A percentile compares a stretch with the other conserved stretches of the same genome.
These are phyloP conservation scores for Dysmachus trigonus DNA, from an alignment of 2,888 invertebrate species.

Conservation along the genomic window DNA sequence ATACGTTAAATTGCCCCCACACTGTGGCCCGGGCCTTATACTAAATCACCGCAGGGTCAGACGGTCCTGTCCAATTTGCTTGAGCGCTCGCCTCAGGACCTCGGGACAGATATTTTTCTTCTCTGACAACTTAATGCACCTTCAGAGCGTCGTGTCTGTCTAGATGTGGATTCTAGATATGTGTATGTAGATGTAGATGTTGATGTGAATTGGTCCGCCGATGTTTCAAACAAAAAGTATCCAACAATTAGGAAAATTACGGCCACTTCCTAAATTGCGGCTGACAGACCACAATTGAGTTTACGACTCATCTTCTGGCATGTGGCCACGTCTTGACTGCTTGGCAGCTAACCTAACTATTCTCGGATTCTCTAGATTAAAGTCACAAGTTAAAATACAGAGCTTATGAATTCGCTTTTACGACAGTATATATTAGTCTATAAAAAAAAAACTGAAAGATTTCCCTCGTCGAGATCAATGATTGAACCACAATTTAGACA, in stretches of 20 bases:
- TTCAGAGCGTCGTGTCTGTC: not conserved
- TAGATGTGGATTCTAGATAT: not conserved
- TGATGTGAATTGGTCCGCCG: not conserved
- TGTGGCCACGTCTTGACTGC: not conserved
- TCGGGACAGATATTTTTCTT: not conserved
- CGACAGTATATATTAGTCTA: not conserved
- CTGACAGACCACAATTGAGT: not conserved
- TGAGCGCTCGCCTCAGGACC: not conserved
- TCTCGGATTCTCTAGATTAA: not conserved
- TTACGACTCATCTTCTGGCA: not conserved
- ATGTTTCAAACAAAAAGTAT: not conserved
- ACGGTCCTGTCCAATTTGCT: not conserved
- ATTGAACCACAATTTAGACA: not conserved
- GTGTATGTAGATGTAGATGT: not conserved
- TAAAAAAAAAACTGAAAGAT: not conserved
- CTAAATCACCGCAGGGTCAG: not conserved
- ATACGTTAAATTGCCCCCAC: not conserved
- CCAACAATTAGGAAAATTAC: slow-evolving; percentile 10
- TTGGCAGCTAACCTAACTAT: not conserved
- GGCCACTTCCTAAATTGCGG: slow-evolving; percentile 1
- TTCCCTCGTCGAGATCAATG: not conserved
- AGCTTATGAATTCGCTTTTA: not conserved
- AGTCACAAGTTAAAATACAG: not conserved
- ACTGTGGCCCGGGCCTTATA: not conserved
- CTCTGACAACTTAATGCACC: not conserved